Conservation (phyloP, 1,140 invertebrate species). For the Coenobita brevimanus region DNA sequence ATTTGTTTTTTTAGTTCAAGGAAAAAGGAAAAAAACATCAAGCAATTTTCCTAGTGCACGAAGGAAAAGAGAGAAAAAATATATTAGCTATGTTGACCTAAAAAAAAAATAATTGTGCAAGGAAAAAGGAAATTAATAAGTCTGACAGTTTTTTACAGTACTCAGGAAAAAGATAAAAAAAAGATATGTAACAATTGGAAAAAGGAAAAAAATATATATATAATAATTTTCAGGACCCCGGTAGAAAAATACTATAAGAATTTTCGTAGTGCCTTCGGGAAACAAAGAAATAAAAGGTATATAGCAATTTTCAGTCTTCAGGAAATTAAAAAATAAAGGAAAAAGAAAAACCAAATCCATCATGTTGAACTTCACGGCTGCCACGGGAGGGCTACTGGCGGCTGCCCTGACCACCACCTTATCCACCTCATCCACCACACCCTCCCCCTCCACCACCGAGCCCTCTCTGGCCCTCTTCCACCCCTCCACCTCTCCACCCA, state of each 20-base stretch:
- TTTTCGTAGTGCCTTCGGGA: neutral
- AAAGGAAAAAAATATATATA: too few relatives aligned
- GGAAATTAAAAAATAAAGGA: neutral
- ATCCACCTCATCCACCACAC: neutral
- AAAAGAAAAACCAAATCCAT: neutral
- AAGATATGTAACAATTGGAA: too few relatives aligned
- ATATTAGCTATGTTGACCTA: too few relatives aligned
- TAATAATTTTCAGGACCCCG: too few relatives aligned
- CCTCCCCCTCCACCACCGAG: neutral
- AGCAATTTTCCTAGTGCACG: too few relatives aligned
- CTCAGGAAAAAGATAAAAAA: too few relatives aligned
- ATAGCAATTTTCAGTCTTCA: neutral
- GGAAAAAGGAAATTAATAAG: too few relatives aligned
- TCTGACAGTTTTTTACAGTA: too few relatives aligned
- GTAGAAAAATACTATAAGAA: neutral
- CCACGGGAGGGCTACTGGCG: conserved; percentile 26
- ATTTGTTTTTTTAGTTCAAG: too few relatives aligned
- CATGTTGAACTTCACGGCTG: conserved; percentile 34
- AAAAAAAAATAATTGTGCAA: too few relatives aligned
- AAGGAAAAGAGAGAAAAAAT: too few relatives aligned
- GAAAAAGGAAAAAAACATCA: too few relatives aligned
- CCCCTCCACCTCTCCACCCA: neutral
- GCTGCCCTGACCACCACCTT: conserved; percentile 15
- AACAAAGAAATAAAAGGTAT: neutral
- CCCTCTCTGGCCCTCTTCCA: neutral